Evolutionary conservation across 2,113 vertebrate species (phyloP), one percentile per base, ranked within the genome.

Genomic region (Fregata magnificens): DNA sequence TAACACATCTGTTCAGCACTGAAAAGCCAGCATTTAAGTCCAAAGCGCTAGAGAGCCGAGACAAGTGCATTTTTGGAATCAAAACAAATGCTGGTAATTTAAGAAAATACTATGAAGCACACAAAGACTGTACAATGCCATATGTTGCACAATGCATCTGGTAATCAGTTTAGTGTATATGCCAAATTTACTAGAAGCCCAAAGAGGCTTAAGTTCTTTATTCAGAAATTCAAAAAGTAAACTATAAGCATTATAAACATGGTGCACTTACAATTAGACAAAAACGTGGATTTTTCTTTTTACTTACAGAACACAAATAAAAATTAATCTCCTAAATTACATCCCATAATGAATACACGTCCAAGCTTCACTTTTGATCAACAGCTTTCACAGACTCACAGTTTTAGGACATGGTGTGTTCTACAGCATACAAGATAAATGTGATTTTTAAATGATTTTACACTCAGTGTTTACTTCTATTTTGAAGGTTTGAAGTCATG

Each of bases 51-150:
- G 70, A 96, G 94, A 94, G 78, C 50, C 1, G 5, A 95, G 86
- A 90, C 81, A 97, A 96, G 87, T 86, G 81, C 87, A 91, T 88
- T 96, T 95, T 67, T 96, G 91, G 96, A 97, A 96, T 90, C 84
- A 96, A 88, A 97, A 96, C 91, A 95, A 97, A 96, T 91, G 87
- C 73, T 82, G 45, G 71, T 63, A 96, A 97, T 96, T 96, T 94
- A 96, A 95, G 97, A 77, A 95, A 93, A 93, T 88, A 96, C 94
- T 94, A 66, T 55, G 89, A 96, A 94, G 93, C 94, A 94, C 78
- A 80, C 73, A 91, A 91, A 97, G 70, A 85, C 93, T 70, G 82
- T 82, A 90, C 93, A 91, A 94, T 83, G 90, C 91, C 93, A 90
- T 96, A 94, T 96, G 95, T 73, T 96, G 84, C 89, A 93, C 91